Conservation (phyloP, 1,140 invertebrate species). For the Zaprionus kolodkinae region DNA sequence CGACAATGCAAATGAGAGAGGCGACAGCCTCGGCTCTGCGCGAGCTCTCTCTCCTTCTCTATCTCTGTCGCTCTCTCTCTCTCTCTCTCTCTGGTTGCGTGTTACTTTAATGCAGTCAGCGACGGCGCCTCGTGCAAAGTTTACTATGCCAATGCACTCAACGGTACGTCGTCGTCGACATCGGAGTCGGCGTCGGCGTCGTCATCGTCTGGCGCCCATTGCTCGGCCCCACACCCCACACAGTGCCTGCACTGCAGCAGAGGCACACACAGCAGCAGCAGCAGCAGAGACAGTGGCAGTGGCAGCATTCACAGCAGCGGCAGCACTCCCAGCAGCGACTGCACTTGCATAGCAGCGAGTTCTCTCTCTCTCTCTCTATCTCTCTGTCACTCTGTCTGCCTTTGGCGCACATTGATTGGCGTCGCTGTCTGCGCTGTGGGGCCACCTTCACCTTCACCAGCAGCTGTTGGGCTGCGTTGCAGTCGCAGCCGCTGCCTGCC, state of each 20-base stretch:
- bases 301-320: conserved; percentile 13
- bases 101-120: conserved; percentile 38
- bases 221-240: conserved; percentile 33
- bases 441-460: conserved; percentile 66
- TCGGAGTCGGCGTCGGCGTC: conserved; percentile 11
- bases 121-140: conserved; percentile 72
- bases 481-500: conserved; percentile 12
- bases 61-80: too few species aligned
- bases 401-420: conserved; percentile 50
- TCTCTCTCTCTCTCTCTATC: conserved; percentile 47
- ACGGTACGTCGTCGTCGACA: conserved; percentile 43
- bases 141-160: conserved; percentile 81
- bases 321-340: conserved; percentile 14
- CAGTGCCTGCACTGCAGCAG: conserved; percentile 29
- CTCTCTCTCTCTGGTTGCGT: conserved; percentile 14
- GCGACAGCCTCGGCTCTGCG: too few species aligned
- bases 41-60: too few species aligned
- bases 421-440: conserved; percentile 21
- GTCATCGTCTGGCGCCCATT: conserved; percentile 66
- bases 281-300: conserved; percentile 30
- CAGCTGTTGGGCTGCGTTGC: conserved; percentile 19
- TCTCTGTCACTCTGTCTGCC: conserved; percentile 27
- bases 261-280: conserved; percentile 31
- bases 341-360: conserved; percentile 28
- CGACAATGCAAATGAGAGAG: conserved; percentile 44